Evolutionary conservation across 2,888 invertebrate genomes (phyloP), one percentile per base, ranked within the genome.

Genomic region (Sericinus montela): DNA sequence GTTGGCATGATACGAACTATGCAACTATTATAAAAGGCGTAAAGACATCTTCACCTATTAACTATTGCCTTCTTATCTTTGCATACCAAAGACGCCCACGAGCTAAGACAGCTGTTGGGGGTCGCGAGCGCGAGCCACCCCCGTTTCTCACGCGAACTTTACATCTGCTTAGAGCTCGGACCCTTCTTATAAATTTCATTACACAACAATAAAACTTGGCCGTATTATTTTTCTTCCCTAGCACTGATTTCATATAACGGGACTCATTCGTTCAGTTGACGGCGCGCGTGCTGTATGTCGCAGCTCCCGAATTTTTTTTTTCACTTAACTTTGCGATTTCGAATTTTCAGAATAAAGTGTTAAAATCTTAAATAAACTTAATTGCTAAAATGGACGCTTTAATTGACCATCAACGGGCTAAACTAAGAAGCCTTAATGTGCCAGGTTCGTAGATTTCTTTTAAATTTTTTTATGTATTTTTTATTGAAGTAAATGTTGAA

Each of bases 141-240:
- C 67, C 72, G 62, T 68, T 75, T 75, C 78, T 72, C 76, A 76
- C 76, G 72, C 68, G 65, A 48, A 60, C 66, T 63, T 61, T 61
- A 60, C 72, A 73, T 72, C 73, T 74, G 74, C 67, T 60, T 55
- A 56, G 42, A 56, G 54, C 47, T 63, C 62, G 65, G 69, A 69
- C 75, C 73, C 75, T 73, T 60, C 63, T 60, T 66, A 57, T 57
- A 63, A 59, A 62, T 63, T 66, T 65, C 60, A 66, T 64, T 67
- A 67, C 62, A 60, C 65, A 66, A 65, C 66, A 62, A 60, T 63
- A 57, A 55, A 61, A 54, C 52, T 60, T 44, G 43, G 54, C 51
- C 57, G 59, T 70, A 69, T 69, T 67, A 70, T 70, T 72, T 72
- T 69, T 68, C 59, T 57, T 65, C 71, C 69, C 65, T 54, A 57